Percentiles rank a stretch among this genome's conserved stretches.
Evolutionary conservation across 2,888 invertebrate species (phyloP).

Genomic region (Drosophila mayaguana): DNA sequence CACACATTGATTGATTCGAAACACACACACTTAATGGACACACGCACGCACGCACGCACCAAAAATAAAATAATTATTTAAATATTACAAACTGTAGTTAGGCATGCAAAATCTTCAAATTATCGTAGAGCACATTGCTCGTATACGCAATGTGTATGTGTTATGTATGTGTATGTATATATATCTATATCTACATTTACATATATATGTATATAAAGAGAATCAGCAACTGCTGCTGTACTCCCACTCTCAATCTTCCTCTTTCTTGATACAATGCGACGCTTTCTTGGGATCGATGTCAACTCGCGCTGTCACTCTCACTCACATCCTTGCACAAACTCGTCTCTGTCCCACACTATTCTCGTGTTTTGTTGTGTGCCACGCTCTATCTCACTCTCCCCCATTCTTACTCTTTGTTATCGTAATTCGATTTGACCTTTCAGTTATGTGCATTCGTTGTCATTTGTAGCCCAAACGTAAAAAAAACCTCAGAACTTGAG

Average conservation of each 20-base stretch:
- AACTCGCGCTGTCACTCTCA: not conserved
- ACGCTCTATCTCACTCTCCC: not conserved
- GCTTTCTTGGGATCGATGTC: not conserved
- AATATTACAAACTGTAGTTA: constrained; percentile 13
- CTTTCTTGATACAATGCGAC: not conserved
- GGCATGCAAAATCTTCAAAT: constrained; percentile 12
- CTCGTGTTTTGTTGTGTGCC: constrained; percentile 7
- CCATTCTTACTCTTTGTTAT: constrained; percentile 2
- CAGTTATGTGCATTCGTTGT: constrained; percentile 50
- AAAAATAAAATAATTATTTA: not conserved
- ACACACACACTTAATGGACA: constrained; percentile 4
- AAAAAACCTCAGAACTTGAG: constrained; percentile 50
- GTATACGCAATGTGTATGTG: not conserved
- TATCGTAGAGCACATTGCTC: constrained; percentile 3
- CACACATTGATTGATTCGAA: not conserved
- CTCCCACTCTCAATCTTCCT: not conserved
- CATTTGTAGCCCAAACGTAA: constrained; percentile 40
- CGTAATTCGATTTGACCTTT: constrained; percentile 19
- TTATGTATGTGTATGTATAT: constrained; percentile 1
- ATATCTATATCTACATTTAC: not conserved
- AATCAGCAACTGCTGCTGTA: constrained; percentile 2
- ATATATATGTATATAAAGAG: not conserved
- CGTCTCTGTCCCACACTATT: constrained; percentile 4
- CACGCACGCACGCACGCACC: constrained; percentile 9
- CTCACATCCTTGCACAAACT: not conserved